Base-by-base conservation (phyloP, 2,797 vertebrate genomes). In the Cygnus olor region DNA sequence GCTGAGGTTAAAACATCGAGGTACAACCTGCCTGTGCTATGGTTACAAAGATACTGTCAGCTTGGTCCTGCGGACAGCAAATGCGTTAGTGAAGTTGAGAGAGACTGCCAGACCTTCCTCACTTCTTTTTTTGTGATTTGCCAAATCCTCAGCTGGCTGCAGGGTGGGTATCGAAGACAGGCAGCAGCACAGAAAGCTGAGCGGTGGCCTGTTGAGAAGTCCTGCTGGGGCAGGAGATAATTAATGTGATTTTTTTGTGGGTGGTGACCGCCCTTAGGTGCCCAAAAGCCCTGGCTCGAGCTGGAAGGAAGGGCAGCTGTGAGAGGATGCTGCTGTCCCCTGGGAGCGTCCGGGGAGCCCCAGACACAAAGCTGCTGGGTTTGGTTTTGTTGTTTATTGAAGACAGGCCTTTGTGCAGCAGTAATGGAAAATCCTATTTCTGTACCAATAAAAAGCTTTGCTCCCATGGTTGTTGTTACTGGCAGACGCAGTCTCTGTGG, bases 381-480 rank as follows among this genome's bases (percentile, higher is more conserved):
- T 70, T 85, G 91, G 74, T 14, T 69, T 74, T 91, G 87, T 61
- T 94, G 91, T 95, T 95, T 87, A 73, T 94, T 92, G 60, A 88
- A 95, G 79, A 24, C 94, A 89, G 95, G 53, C 80, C 57, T 96
- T 82, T 85, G 53, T 72, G 17, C 66, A 93, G 92, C 91, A 88
- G 87, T 40, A 81, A 88, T 2, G 94, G 95, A 96, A 97, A 96
- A 94, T 95, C 93, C 88, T 95, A 16, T 95, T 96, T 92, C 91
- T 95, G 93, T 83, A 69, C 88, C 94, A 88, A 45, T 65, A 90
- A 90, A 90, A 95, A 95, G 25, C 84, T 72, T 57, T 44, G 80
- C 91, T 96, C 81, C 90, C 76, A 27, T 64, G n/a, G 79, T 44
- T 76, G 95, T 86, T 95, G 84, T 92, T 90, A 3, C 44, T 96